Evolutionary conservation across 2,797 vertebrate genomes (phyloP), one percentile per base, ranked within the genome.

Genomic region (Thunnus albacares): DNA sequence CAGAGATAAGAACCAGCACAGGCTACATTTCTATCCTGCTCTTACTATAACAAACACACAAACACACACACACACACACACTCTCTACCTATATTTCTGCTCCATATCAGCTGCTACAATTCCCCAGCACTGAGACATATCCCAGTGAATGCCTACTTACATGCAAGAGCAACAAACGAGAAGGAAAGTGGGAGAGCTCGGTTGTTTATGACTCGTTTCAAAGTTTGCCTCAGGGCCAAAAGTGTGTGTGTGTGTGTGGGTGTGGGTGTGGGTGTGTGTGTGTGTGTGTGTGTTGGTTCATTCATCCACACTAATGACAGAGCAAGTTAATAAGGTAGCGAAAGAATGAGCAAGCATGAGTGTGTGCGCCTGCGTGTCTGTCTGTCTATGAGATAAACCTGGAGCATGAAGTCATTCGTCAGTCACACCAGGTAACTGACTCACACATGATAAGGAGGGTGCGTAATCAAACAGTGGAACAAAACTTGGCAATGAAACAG

Each of bases 1-100:
- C 17, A 52, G 11, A 92, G 92, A 94, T 92, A 92, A 92, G 82
- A 70, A 71, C 43, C 52, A 62, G 57, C 80, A 84, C 63, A 87
- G 82, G 84, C 67, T 77, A 75, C 83, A 85, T 68, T 87, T 83
- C 52, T 87, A 67, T 66, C 65, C 76, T 24, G 28, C 67, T 75
- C 62, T 81, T 49, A 67, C 73, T 71, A 26, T 43, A 35, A 67
- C 38, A 79, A 55, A 61, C 38, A 52, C 58, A 76, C 15, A 69
- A 57, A 66, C 43, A 30, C 28, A 30, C 28, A 30, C 28, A 30
- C 28, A 67, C 24, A 35, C 17, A 68, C 55, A 63, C 51, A 70
- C 15, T 11, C 62, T 9, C 45, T 5, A 24, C 28, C 26, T 56
- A 58, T n/a, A 55, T 28, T 57, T 71, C 38, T 75, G 56, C 64